These are phyloP conservation scores for Muscidifurax raptorellus DNA, from an alignment of 1,140 invertebrate genomes.

Conservation along the genomic window DNA sequence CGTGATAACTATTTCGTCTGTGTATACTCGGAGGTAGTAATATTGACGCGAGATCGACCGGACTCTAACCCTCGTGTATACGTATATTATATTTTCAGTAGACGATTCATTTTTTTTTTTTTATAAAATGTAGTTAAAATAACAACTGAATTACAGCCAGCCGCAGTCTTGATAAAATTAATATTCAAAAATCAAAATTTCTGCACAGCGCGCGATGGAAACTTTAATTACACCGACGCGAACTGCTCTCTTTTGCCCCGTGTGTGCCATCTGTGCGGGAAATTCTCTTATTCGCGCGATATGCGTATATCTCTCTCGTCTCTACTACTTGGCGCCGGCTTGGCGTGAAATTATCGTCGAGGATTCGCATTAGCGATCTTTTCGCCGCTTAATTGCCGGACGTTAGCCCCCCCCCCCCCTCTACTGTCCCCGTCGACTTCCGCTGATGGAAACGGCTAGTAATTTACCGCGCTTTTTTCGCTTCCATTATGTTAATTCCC, in stretches of 20 bases:
- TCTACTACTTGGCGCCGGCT: background rate
- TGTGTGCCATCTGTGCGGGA: conserved; percentile 5
- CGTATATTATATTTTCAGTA: background rate
- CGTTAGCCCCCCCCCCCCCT: background rate
- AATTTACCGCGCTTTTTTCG: background rate
- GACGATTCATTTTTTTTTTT: background rate
- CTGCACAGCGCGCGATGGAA: background rate
- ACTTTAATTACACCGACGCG: background rate
- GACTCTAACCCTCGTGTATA: background rate
- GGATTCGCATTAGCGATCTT: conserved; percentile 37
- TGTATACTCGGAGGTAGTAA: background rate
- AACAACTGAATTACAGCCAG: background rate
- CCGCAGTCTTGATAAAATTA: background rate
- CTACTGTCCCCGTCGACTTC: background rate
- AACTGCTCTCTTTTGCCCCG: too few relatives aligned
- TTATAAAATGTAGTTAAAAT: background rate
- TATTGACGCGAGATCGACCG: background rate
- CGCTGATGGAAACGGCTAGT: background rate
- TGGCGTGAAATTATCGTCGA: conserved; percentile 16
- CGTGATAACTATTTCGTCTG: conserved; percentile 8
- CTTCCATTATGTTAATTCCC: background rate
- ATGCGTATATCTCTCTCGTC: background rate
- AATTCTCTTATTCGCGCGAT: background rate
- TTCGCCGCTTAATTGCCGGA: conserved; percentile 31
- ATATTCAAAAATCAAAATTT: conserved; percentile 22